phyloP scores from a whole-genome alignment of 23 tunicate species.

The Ascidia mentula region DNA sequence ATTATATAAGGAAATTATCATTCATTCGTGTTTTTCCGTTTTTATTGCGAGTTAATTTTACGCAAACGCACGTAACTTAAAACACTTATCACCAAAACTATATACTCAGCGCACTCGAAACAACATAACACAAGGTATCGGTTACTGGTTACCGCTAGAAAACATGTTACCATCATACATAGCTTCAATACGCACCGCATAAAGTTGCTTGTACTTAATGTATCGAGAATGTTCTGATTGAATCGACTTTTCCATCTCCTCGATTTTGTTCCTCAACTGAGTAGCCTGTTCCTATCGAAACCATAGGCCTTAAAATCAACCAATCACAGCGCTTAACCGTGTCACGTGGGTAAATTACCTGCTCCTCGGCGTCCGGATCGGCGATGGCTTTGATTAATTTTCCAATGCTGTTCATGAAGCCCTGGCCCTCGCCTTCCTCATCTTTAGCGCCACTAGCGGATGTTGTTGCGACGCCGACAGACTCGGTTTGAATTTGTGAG shows the following conservation, averaged over 20 bases:
- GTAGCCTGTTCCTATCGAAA: slow-evolving; percentile 46
- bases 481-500: background rate
- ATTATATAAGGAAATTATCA: too few relatives aligned
- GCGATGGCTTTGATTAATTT: slow-evolving; percentile 74
- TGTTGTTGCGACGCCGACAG: background rate
- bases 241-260: slow-evolving; percentile 43
- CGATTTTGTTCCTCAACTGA: slow-evolving; percentile 38
- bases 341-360: slow-evolving; percentile 27
- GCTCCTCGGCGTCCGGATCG: slow-evolving; percentile 87
- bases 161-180: too few relatives aligned
- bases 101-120: too few relatives aligned
- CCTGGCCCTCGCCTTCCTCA: background rate
- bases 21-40: too few relatives aligned
- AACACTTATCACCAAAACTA: too few relatives aligned
- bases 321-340: background rate
- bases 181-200: slow-evolving; percentile 26
- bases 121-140: too few relatives aligned
- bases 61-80: too few relatives aligned
- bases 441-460: background rate
- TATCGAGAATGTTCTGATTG: slow-evolving; percentile 36
- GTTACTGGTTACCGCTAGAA: too few relatives aligned
- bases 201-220: slow-evolving; percentile 74
- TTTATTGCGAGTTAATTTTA: too few relatives aligned
- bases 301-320: background rate
- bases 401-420: slow-evolving; percentile 66